Conservation (phyloP, 2,113 vertebrate genomes). For the Pterocles orientalis region DNA sequence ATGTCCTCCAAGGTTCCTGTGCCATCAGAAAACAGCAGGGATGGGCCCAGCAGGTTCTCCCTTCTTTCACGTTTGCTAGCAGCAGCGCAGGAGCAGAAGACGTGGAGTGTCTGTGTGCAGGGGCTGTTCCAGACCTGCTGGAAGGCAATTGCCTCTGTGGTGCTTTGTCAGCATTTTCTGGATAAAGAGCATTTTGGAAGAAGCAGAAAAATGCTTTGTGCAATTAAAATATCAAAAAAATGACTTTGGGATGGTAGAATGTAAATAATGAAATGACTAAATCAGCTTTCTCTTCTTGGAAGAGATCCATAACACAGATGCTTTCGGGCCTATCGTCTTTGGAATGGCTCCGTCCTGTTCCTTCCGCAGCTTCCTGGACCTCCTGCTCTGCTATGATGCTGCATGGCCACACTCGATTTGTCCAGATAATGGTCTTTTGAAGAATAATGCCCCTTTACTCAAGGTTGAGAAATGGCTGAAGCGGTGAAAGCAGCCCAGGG, state of each 20-base stretch:
- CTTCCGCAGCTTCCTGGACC: neutral
- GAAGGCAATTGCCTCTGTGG: neutral
- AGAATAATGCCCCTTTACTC: neutral
- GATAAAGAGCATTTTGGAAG: neutral
- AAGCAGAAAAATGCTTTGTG: neutral
- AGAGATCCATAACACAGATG: neutral
- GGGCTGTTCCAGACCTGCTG: neutral
- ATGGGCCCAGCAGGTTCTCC: neutral
- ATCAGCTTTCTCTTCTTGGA: neutral
- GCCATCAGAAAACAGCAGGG: neutral
- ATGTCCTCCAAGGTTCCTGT: neutral
- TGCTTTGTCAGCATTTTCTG: neutral
- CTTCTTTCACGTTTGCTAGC: neutral
- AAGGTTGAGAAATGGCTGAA: neutral
- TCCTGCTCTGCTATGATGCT: neutral
- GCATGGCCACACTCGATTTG: neutral
- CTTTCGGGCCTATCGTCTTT: neutral
- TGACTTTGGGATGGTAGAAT: neutral
- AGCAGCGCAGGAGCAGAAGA: neutral
- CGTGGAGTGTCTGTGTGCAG: rapidly evolving
- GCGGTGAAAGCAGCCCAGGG: neutral
- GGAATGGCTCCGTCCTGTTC: neutral
- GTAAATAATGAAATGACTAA: neutral
- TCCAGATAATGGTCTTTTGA: neutral
- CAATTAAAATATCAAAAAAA: neutral